Base-by-base conservation (phyloP, 2,888 invertebrate species). In the Augiades crinisus region DNA sequence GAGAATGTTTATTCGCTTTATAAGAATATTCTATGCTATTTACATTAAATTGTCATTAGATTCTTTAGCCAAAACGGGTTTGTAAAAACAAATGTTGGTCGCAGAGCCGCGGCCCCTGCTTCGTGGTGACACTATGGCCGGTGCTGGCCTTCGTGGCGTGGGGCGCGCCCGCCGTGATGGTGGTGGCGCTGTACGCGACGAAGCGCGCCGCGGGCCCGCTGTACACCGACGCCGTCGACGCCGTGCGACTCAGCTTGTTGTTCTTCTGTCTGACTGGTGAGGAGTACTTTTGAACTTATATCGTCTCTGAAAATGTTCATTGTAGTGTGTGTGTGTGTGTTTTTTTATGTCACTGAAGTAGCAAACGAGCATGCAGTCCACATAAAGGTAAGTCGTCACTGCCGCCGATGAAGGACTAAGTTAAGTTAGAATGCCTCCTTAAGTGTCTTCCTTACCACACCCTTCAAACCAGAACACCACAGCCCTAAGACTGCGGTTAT, bases 261-360 rank as follows among this genome's bases (percentile, higher is more conserved):
- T 92, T 95, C 21, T 93, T 95, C 72, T 95, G 95, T 67, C 93
- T 96, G 58, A 93, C 95, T 59, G 94, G 96, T 96, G 78, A 84
- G 87, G 62, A 53, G 30, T 6, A 37, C 2, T 19, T 19, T 19
- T 19, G 2, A 5, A 19, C 5, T 4, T 5, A 19, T 19, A 19
- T 19, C 17, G 19, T 50, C 7, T 31, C 17, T 38, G 36, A 16
- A 12, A 13, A 31, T 31, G 10, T 13, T 19, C 19, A 5, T 22
- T n/a, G n/a, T n/a, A n/a, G n/a, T n/a, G n/a, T n/a, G n/a, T n/a
- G n/a, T n/a, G n/a, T n/a, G n/a, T n/a, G n/a, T n/a, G n/a, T n/a
- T n/a, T n/a, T n/a, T n/a, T n/a, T n/a, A n/a, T n/a, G n/a, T n/a
- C n/a, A n/a, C n/a, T n/a, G n/a, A n/a, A n/a, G n/a, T n/a, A n/a